Percentiles rank a stretch among this genome's conserved stretches.
Conservation (phyloP, 2,797 vertebrate species). For the Sebastiscus albofasciatus region DNA sequence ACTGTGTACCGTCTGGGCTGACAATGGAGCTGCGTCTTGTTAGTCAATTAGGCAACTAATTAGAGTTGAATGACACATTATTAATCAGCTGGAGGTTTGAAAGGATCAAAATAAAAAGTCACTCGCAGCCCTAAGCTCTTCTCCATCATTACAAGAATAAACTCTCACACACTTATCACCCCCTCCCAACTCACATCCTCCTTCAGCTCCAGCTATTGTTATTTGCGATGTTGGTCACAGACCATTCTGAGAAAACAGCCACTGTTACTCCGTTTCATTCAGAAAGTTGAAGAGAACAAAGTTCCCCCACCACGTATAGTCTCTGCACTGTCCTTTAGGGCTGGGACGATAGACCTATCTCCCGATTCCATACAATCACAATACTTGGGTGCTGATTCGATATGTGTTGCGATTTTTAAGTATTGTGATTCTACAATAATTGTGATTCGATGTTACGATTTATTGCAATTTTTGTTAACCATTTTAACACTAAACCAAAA, state of each 20-base stretch:
- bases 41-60: slow-evolving; percentile 63
- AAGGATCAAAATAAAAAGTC: slow-evolving; percentile 44
- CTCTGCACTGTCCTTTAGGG: not conserved
- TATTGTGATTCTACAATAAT: too few species aligned
- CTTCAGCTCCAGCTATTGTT: slow-evolving; percentile 1
- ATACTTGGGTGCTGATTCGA: too few species aligned
- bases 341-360: too few species aligned
- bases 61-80: slow-evolving; percentile 47
- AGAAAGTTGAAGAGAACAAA: not conserved
- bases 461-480: too few species aligned
- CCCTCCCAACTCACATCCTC: not conserved
- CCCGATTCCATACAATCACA: too few species aligned
- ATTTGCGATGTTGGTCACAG: slow-evolving; percentile 3
- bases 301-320: not conserved
- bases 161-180: slow-evolving; percentile 1
- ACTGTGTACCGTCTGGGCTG: not conserved
- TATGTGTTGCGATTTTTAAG: too few species aligned
- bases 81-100: slow-evolving; percentile 48
- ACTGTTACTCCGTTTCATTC: not conserved
- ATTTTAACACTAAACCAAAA: too few species aligned
- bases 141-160: slow-evolving; percentile 26
- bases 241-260: not conserved
- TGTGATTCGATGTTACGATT: too few species aligned
- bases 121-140: slow-evolving; percentile 23
- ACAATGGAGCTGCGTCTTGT: slow-evolving; percentile 10